These are phyloP conservation scores for Crocidura indochinensis DNA, from an alignment of 2,797 vertebrate species.

Conservation along the genomic window DNA sequence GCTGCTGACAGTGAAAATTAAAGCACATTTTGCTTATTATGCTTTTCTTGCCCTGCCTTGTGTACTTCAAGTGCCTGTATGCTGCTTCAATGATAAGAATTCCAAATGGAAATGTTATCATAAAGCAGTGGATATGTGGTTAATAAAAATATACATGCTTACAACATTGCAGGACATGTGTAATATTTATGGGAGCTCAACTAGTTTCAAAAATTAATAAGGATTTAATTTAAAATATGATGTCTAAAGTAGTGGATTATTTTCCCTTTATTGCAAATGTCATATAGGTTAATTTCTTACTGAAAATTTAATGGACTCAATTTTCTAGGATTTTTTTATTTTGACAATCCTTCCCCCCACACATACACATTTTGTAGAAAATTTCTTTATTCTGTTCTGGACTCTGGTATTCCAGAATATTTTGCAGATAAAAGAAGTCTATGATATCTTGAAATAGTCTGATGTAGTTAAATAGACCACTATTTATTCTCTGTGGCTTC, in stretches of 20 bases:
- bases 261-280: slow-evolving; percentile 85
- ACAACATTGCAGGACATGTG: slow-evolving; percentile 86
- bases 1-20: slow-evolving; percentile 85
- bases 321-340: slow-evolving; percentile 89
- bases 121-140: slow-evolving; percentile 86
- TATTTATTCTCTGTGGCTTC: slow-evolving; percentile 72
- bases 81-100: slow-evolving; percentile 87
- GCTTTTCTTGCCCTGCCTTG: slow-evolving; percentile 77
- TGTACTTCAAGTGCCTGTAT: slow-evolving; percentile 86
- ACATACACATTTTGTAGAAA: slow-evolving; percentile 81
- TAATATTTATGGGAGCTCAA: slow-evolving; percentile 84
- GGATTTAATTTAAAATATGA: slow-evolving; percentile 85
- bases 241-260: slow-evolving; percentile 67
- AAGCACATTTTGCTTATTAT: slow-evolving; percentile 82
- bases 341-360: slow-evolving; percentile 80
- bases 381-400: slow-evolving; percentile 75
- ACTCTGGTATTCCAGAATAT: slow-evolving; percentile 67
- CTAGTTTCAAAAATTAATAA: slow-evolving; percentile 90
- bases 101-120: slow-evolving; percentile 89
- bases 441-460: slow-evolving; percentile 56
- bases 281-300: slow-evolving; percentile 89
- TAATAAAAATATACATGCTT: slow-evolving; percentile 89
- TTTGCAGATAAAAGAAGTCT: slow-evolving; percentile 63
- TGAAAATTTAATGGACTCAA: slow-evolving; percentile 88
- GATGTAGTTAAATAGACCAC: slow-evolving; percentile 14